phyloP scores from a whole-genome alignment of 2,888 invertebrate genomes.

The Synanthedon formicaeformis region DNA sequence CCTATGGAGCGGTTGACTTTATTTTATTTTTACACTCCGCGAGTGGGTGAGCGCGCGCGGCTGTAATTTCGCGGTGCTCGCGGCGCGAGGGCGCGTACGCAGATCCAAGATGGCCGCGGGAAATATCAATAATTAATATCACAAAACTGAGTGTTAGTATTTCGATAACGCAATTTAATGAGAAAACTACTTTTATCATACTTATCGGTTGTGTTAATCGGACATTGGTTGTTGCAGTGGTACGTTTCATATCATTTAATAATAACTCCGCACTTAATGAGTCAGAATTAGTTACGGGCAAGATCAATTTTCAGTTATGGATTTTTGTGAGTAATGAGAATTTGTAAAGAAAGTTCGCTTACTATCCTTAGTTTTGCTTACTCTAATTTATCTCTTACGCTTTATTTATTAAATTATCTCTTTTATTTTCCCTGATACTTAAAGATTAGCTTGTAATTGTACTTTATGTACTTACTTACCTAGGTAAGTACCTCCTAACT shows the following conservation, averaged over 20 bases:
- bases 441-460: no score
- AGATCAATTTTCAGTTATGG: slow-evolving; percentile 44
- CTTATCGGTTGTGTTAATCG: slow-evolving; percentile 32
- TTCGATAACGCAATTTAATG: neutral
- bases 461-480: no score
- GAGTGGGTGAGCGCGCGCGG: slow-evolving; percentile 47
- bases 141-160: neutral
- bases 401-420: neutral
- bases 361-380: neutral
- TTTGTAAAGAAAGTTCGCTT: neutral
- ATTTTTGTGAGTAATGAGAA: slow-evolving; percentile 39
- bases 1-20: slow-evolving; percentile 35
- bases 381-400: neutral
- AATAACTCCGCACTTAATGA: slow-evolving; percentile 44
- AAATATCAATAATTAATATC: neutral
- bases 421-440: no score
- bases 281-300: slow-evolving; percentile 34
- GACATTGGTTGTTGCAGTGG: slow-evolving; percentile 42
- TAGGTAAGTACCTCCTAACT: no score
- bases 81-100: slow-evolving; percentile 65
- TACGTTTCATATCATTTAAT: slow-evolving; percentile 29
- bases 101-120: slow-evolving; percentile 54
- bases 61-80: slow-evolving; percentile 69
- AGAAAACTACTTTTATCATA: slow-evolving; percentile 9
- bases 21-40: slow-evolving; percentile 68